Conservation (phyloP, 2,113 vertebrate genomes). For the Edolisoma coerulescens region DNA sequence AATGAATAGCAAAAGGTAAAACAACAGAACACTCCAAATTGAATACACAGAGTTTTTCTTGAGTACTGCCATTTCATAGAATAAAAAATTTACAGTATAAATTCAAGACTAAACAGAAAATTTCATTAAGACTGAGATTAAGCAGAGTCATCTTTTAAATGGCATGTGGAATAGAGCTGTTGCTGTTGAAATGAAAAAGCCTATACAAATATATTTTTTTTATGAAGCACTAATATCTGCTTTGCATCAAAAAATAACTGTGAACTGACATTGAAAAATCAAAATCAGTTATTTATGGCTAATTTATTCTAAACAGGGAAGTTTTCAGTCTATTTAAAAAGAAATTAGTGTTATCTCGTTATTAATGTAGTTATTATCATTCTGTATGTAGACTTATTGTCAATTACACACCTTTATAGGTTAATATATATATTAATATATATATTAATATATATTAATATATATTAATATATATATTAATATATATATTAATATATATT, state of each 20-base stretch:
- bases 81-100: neutral
- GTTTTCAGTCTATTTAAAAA: neutral
- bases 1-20: neutral
- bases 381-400: neutral
- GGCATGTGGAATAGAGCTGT: neutral
- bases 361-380: neutral
- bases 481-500: too few relatives aligned
- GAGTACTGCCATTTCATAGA: neutral
- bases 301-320: neutral
- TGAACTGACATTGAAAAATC: neutral
- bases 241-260: neutral
- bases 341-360: neutral
- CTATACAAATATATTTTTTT: neutral
- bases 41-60: neutral
- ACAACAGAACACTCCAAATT: neutral
- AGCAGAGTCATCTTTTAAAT: neutral
- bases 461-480: too few relatives aligned
- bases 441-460: too few relatives aligned
- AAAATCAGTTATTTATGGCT: neutral
- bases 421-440: too few relatives aligned
- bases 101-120: neutral
- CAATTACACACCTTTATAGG: neutral
- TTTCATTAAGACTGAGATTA: neutral
- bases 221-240: neutral
- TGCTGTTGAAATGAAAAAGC: neutral